Percentiles rank a stretch among this genome's conserved stretches.
These are phyloP conservation scores for Clarias gariepinus DNA, from an alignment of 2,113 vertebrate species.

Conservation along the genomic window DNA sequence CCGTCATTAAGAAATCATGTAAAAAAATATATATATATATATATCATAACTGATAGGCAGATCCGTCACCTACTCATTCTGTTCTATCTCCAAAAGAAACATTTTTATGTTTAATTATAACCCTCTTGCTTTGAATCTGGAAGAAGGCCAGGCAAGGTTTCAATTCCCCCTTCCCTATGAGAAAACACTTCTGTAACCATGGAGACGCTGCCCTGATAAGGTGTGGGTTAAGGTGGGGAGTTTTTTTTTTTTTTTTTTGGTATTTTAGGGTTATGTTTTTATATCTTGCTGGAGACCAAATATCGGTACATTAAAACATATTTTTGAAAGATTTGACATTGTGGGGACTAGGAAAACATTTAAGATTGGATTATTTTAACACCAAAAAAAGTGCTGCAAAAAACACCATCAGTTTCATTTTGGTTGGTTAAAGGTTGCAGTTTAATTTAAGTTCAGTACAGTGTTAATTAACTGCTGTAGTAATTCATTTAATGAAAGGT, in stretches of 20 bases:
- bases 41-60: neutral
- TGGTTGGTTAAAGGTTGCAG: neutral
- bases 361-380: neutral
- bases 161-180: constrained; percentile 60
- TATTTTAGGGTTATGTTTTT: neutral
- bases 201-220: constrained; percentile 1
- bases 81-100: neutral
- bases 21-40: no score
- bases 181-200: constrained; percentile 54
- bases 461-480: neutral
- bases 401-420: neutral
- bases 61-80: neutral
- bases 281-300: neutral
- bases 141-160: constrained; percentile 61
- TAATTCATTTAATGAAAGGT: neutral
- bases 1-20: neutral
- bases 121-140: constrained; percentile 42
- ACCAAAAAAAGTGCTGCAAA: neutral
- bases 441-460: neutral
- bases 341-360: neutral
- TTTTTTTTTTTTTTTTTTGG: neutral
- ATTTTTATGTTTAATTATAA: neutral
- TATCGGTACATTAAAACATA: no score
- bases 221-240: constrained; percentile 12
- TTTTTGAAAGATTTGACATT: neutral